These are phyloP conservation scores for Lepus americanus DNA, from an alignment of 2,113 vertebrate genomes.

Conservation along the genomic window DNA sequence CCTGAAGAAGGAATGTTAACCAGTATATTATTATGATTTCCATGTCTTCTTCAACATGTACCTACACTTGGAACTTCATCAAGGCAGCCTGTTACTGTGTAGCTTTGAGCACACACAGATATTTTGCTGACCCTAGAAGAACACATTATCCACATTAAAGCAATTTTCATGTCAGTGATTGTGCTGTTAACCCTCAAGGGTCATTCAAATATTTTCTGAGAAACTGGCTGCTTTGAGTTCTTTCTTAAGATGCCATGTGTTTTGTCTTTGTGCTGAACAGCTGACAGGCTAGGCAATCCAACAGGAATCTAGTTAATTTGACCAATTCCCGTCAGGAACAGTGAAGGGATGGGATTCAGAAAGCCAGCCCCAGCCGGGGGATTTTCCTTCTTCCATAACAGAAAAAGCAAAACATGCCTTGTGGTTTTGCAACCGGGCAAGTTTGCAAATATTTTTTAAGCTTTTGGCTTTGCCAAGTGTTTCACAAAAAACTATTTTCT, in stretches of 20 bases:
- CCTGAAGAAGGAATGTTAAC: background rate
- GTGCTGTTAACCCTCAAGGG: conserved; percentile 51
- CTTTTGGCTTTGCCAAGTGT: conserved; percentile 79
- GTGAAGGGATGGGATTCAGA: background rate
- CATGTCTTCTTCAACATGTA: background rate
- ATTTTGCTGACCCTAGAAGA: background rate
- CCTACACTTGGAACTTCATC: background rate
- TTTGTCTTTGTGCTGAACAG: conserved; percentile 13
- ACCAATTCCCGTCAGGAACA: conserved; percentile 63
- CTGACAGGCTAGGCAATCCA: conserved; percentile 57
- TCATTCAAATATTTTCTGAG: conserved; percentile 75
- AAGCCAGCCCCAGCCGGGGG: background rate
- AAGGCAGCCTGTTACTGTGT: background rate
- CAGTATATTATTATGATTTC: background rate
- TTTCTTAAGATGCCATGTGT: conserved; percentile 54
- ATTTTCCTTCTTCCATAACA: conserved; percentile 18
- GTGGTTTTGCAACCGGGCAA: conserved; percentile 77
- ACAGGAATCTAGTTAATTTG: conserved; percentile 62
- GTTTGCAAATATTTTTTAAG: conserved; percentile 83
- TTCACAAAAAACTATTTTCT: conserved; percentile 81
- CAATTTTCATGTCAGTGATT: conserved; percentile 42
- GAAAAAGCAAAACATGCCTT: conserved; percentile 59
- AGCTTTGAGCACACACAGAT: background rate
- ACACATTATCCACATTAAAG: background rate
- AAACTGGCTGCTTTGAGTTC: conserved; percentile 65